These are phyloP conservation scores for Catocala fraxini DNA, from an alignment of 2,888 invertebrate genomes.

Conservation along the genomic window DNA sequence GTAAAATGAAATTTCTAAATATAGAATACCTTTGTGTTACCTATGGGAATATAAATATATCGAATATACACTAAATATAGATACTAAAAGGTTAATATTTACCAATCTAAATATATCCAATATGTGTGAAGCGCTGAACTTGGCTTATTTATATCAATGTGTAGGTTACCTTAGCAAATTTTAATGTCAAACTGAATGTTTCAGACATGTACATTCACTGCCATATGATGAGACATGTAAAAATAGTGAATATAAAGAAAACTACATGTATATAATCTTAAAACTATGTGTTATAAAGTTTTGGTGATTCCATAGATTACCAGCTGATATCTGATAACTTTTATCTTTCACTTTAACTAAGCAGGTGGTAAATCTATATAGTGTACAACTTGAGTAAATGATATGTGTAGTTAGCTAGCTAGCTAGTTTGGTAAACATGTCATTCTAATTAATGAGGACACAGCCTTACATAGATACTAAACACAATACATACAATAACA, in stretches of 20 bases:
- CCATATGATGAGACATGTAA: conserved; percentile 23
- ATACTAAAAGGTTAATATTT: conserved; percentile 21
- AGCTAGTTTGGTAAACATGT: too few species aligned
- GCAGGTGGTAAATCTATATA: conserved; percentile 3
- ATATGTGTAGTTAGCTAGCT: neutral
- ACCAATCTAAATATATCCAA: conserved; percentile 28
- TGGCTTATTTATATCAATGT: conserved; percentile 26
- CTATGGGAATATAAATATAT: conserved; percentile 25
- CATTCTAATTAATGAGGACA: too few species aligned
- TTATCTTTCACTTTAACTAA: conserved; percentile 11
- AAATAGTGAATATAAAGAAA: conserved; percentile 40
- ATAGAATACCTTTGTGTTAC: conserved; percentile 74
- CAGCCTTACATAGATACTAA: too few species aligned
- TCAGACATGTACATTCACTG: conserved; percentile 22
- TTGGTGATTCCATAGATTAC: conserved; percentile 20
- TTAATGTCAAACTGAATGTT: conserved; percentile 37
- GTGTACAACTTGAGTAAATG: neutral
- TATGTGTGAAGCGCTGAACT: conserved; percentile 3
- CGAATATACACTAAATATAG: conserved; percentile 26
- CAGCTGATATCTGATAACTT: conserved; percentile 16
- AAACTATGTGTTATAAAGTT: conserved; percentile 19
- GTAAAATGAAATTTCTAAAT: conserved; percentile 65
- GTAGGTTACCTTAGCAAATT: conserved; percentile 23
- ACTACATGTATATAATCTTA: conserved; percentile 9
- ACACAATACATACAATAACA: too few species aligned